Conservation (phyloP, 2,888 invertebrate species). For the Amiota minor region DNA sequence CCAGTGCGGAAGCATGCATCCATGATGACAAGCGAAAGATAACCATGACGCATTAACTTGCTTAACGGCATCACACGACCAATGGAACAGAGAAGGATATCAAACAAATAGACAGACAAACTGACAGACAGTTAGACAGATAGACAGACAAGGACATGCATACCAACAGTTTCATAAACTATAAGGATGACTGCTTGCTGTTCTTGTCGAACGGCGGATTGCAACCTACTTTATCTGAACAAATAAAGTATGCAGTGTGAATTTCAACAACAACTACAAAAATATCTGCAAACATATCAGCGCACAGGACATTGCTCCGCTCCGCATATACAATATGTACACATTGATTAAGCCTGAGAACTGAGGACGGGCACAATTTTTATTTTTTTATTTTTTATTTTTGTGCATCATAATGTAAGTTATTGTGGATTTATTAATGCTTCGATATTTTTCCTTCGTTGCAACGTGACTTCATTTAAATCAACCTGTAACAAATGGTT, state of each 20-base stretch:
- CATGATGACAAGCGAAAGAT: slow-evolving; percentile 57
- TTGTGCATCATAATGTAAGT: no score
- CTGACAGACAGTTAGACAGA: slow-evolving; percentile 55
- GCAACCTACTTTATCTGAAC: not conserved
- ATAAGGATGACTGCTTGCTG: not conserved
- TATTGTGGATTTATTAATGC: no score
- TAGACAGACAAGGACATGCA: slow-evolving; percentile 48
- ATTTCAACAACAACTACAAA: not conserved
- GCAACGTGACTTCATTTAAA: slow-evolving; percentile 11
- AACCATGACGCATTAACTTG: slow-evolving; percentile 62
- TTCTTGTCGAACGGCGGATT: not conserved
- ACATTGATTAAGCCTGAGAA: no score
- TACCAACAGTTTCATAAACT: not conserved
- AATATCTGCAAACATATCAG: slow-evolving; percentile 5
- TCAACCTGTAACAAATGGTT: not conserved
- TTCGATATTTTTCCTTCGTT: not conserved
- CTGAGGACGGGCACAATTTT: no score
- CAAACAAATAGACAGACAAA: slow-evolving; percentile 59
- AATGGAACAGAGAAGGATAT: slow-evolving; percentile 33
- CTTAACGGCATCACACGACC: slow-evolving; percentile 42
- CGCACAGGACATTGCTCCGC: slow-evolving; percentile 18
- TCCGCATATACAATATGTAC: not conserved
- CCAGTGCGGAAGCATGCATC: slow-evolving; percentile 29
- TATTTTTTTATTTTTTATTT: no score
- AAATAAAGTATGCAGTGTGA: not conserved